These are phyloP conservation scores for Xestia rhomboidea DNA, from an alignment of 2,888 invertebrate species.

Conservation along the genomic window DNA sequence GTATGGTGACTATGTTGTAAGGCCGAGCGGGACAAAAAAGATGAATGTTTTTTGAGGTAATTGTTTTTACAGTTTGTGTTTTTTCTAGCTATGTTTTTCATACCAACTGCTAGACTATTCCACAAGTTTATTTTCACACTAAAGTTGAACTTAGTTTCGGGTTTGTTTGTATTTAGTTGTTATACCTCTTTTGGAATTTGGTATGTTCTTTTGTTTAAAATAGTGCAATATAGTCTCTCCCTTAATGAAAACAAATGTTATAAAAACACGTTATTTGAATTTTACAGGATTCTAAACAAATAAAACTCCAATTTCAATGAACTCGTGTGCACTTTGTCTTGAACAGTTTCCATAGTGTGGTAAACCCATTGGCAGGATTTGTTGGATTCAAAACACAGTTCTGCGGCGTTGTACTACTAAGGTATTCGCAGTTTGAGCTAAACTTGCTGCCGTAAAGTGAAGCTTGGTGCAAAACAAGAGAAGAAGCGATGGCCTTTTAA, in stretches of 20 bases:
- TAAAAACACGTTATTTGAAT: not conserved
- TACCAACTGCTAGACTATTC: not conserved
- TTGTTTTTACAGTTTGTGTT: not conserved
- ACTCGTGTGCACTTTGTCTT: slow-evolving; percentile 13
- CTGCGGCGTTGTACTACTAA: slow-evolving; percentile 70
- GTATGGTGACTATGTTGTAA: slow-evolving; percentile 58
- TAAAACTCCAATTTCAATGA: slow-evolving; percentile 4
- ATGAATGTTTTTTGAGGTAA: not conserved
- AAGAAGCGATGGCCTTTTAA: slow-evolving; percentile 1
- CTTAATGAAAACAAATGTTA: not conserved
- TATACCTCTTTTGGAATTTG: not conserved
- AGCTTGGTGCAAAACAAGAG: slow-evolving; percentile 51
- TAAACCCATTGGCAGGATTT: slow-evolving; percentile 68
- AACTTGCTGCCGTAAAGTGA: slow-evolving; percentile 70
- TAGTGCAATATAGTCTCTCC: not conserved
- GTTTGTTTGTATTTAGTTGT: not conserved
- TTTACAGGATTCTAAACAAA: not conserved
- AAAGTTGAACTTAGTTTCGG: not conserved
- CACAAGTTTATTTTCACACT: not conserved
- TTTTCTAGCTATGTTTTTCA: not conserved
- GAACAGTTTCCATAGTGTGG: slow-evolving; percentile 42
- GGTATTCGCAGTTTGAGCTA: slow-evolving; percentile 74
- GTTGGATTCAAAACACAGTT: slow-evolving; percentile 75
- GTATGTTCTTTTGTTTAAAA: not conserved
- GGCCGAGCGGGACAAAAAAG: slow-evolving; percentile 1